Base-by-base conservation (phyloP, 2,113 vertebrate genomes). In the Solenodon paradoxus region DNA sequence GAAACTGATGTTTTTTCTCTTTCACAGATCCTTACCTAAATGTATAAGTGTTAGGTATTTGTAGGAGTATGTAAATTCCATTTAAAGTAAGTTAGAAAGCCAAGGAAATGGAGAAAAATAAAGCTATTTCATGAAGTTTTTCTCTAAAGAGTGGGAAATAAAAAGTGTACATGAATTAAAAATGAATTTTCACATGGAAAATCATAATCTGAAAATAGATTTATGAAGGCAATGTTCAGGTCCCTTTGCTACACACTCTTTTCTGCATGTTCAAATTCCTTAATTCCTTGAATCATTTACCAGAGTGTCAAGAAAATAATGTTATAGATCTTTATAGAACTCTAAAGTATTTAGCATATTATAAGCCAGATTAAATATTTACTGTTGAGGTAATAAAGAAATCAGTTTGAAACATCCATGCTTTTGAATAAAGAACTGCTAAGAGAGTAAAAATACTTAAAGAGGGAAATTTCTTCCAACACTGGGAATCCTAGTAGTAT, bases 251-350 rank as follows among this genome's bases (percentile, higher is more conserved):
- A 59, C 64, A 77, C 47, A 47, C 24, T 45, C 63, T 26, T 63
- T 90, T 63, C 45, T 53, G 24, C 19, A 59, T 38, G 5, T 19
- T 88, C 38, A 59, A 89, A 84, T 45, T 57, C 38, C 38, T 61
- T 71, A 59, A 12, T 72, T 94, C 26, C n/a, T 88, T 59, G 74
- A 89, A 92, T 92, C 55, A 94, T 28, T 92, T 64, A 79, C 8
- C 30, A 94, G 53, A 51, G 5, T 79, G 15, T 26, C 19, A 72
- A 92, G 69, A 88, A 94, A 66, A 79, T 32, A 72, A 57, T 49
- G 47, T 35, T 64, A 47, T 66, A 72, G 64, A 79, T n/a, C 22
- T 87, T 30, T 28, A 51, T 20, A 91, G 19, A 72, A 2, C n/a
- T 35, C 88, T 93, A 30, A 12, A 42, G 9, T 45, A 72, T 85